These are phyloP conservation scores for Nematolebias whitei DNA, from an alignment of 2,113 vertebrate genomes.

Conservation along the genomic window DNA sequence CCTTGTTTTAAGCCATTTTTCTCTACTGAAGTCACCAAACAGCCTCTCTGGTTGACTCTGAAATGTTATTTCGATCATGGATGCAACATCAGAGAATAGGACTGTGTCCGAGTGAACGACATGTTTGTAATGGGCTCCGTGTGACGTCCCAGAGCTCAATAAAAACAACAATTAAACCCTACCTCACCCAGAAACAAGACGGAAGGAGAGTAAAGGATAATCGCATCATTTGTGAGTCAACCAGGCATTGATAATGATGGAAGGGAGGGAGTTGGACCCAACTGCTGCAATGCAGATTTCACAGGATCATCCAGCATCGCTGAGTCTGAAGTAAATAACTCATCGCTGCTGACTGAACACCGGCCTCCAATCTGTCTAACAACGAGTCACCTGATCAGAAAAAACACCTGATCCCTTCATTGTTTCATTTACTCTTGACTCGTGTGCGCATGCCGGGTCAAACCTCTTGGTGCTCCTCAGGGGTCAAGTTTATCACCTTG, in stretches of 20 bases:
- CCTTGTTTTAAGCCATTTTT: slow-evolving; percentile 1
- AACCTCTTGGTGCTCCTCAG: slow-evolving; percentile 2
- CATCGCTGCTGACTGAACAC: slow-evolving; percentile 50
- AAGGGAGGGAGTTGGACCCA: neutral
- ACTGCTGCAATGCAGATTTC: slow-evolving; percentile 62
- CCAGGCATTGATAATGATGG: slow-evolving; percentile 46
- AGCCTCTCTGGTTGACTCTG: slow-evolving; percentile 21
- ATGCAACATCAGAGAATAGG: no score
- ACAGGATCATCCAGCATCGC: slow-evolving; percentile 26
- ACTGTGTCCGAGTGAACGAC: slow-evolving; percentile 1
- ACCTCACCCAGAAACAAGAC: slow-evolving; percentile 22
- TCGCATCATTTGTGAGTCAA: slow-evolving; percentile 37
- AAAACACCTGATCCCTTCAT: slow-evolving; percentile 17
- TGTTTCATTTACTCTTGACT: neutral
- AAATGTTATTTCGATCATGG: no score
- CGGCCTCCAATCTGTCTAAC: slow-evolving; percentile 31
- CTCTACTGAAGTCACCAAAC: slow-evolving; percentile 12
- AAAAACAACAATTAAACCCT: slow-evolving; percentile 29
- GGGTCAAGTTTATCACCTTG: slow-evolving; percentile 48
- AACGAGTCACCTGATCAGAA: slow-evolving; percentile 42
- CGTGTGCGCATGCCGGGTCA: no score
- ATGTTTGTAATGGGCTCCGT: slow-evolving; percentile 4
- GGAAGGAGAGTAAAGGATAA: slow-evolving; percentile 25
- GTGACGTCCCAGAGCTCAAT: slow-evolving; percentile 14
- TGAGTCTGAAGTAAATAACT: slow-evolving; percentile 30